Percentiles rank a stretch among this genome's conserved stretches.
These are phyloP conservation scores for Drosophila tristis DNA, from an alignment of 1,140 invertebrate genomes.

Conservation along the genomic window DNA sequence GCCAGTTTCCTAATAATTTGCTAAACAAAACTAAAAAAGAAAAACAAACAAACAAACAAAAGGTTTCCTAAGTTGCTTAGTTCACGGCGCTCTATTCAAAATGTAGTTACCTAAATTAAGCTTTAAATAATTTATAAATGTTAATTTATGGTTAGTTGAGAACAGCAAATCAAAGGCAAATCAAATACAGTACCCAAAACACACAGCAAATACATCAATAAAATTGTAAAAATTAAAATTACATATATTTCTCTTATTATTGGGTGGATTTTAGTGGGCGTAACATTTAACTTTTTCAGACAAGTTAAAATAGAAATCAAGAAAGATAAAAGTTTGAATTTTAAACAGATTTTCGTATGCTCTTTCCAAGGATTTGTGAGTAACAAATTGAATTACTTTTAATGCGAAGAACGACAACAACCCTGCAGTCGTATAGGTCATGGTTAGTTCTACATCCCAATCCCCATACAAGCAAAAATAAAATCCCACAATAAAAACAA, in stretches of 20 bases:
- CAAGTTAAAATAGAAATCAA: no score
- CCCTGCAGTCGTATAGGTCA: no score
- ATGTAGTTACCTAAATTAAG: slow-evolving; percentile 52
- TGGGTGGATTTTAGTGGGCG: neutral
- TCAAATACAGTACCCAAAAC: slow-evolving; percentile 26
- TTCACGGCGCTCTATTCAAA: slow-evolving; percentile 29
- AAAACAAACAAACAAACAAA: slow-evolving; percentile 24
- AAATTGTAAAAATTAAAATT: neutral
- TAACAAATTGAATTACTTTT: no score
- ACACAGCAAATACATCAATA: slow-evolving; percentile 8
- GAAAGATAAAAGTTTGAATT: no score
- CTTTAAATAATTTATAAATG: slow-evolving; percentile 79
- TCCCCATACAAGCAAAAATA: no score
- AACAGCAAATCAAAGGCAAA: slow-evolving; percentile 48
- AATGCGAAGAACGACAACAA: no score
- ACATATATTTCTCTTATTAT: neutral
- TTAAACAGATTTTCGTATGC: no score
- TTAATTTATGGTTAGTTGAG: slow-evolving; percentile 59
- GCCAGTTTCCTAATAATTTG: slow-evolving; percentile 27
- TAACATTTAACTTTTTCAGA: neutral
- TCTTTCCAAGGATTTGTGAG: no score
- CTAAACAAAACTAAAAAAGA: slow-evolving; percentile 30
- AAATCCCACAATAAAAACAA: no score
- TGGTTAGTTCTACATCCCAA: no score
- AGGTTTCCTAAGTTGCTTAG: slow-evolving; percentile 44